These are phyloP conservation scores for Eucera pruinosa DNA, from an alignment of 2,888 invertebrate genomes.

Conservation along the genomic window DNA sequence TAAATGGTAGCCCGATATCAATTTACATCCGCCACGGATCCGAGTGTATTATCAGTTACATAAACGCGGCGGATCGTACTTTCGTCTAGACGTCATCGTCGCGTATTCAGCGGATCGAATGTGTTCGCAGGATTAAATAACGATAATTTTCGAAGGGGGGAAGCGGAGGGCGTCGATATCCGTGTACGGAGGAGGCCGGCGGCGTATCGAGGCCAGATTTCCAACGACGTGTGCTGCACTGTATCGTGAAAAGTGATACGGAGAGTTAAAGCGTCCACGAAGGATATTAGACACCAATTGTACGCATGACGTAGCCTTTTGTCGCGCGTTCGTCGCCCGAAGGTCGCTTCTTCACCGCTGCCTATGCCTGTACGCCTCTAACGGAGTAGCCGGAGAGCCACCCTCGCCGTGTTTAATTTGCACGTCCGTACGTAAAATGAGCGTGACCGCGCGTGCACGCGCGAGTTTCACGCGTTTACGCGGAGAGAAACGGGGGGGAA, in stretches of 20 bases:
- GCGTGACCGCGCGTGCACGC: constrained; percentile 53
- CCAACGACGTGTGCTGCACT: constrained; percentile 27
- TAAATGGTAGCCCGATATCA: constrained; percentile 26
- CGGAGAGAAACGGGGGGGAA: constrained; percentile 32
- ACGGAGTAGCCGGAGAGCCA: too few species aligned
- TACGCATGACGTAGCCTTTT: constrained; percentile 50
- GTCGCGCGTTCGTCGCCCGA: constrained; percentile 44
- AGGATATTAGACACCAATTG: constrained; percentile 58
- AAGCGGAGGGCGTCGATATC: background rate
- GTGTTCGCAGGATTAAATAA: constrained; percentile 52
- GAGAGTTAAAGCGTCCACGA: constrained; percentile 27
- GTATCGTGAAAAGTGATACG: constrained; percentile 48
- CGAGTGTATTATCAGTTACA: constrained; percentile 53
- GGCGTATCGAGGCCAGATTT: constrained; percentile 12
- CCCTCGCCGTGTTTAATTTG: constrained; percentile 53
- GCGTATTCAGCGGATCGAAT: constrained; percentile 51
- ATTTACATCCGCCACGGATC: constrained; percentile 41
- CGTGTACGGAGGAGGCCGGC: background rate
- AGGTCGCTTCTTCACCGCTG: constrained; percentile 56
- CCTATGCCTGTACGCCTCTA: too few species aligned
- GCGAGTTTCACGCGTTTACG: constrained; percentile 42
- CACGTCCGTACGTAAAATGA: constrained; percentile 47
- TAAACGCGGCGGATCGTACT: constrained; percentile 43
- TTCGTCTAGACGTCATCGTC: constrained; percentile 30
- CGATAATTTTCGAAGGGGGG: background rate